Conservation (phyloP, 2,888 invertebrate species). For the Heliconius aoede region DNA sequence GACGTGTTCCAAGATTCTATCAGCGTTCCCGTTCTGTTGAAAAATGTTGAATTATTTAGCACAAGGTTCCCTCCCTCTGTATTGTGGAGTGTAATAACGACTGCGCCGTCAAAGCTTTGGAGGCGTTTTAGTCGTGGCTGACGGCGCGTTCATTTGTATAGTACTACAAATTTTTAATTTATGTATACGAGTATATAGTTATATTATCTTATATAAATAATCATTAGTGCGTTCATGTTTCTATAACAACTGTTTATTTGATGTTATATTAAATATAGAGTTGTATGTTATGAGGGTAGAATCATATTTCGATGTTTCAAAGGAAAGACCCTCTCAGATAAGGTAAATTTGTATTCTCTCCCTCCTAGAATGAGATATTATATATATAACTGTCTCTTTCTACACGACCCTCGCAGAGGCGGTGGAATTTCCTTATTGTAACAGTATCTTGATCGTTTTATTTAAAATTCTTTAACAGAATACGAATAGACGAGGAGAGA, state of each 20-base stretch:
- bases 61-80: conserved; percentile 38
- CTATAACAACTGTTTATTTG: not conserved
- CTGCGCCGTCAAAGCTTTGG: conserved; percentile 43
- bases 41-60: conserved; percentile 45
- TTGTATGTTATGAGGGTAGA: conserved; percentile 31
- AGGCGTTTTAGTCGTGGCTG: conserved; percentile 27
- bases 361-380: conserved; percentile 27
- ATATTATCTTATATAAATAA: conserved; percentile 7
- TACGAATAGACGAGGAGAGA: no score
- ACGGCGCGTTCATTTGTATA: conserved; percentile 32
- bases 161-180: not conserved
- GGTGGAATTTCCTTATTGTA: conserved; percentile 20
- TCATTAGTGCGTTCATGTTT: not conserved
- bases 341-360: conserved; percentile 34
- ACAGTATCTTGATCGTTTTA: conserved; percentile 10
- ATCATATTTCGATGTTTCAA: conserved; percentile 32
- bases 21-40: conserved; percentile 31
- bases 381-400: conserved; percentile 27
- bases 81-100: conserved; percentile 43
- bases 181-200: not conserved
- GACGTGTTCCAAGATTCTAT: conserved; percentile 10
- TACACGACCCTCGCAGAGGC: conserved; percentile 1
- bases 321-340: conserved; percentile 33
- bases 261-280: conserved; percentile 12
- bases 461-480: conserved; percentile 17